Conservation (phyloP, 1,140 invertebrate genomes). For the Neodiprion fabricii region DNA sequence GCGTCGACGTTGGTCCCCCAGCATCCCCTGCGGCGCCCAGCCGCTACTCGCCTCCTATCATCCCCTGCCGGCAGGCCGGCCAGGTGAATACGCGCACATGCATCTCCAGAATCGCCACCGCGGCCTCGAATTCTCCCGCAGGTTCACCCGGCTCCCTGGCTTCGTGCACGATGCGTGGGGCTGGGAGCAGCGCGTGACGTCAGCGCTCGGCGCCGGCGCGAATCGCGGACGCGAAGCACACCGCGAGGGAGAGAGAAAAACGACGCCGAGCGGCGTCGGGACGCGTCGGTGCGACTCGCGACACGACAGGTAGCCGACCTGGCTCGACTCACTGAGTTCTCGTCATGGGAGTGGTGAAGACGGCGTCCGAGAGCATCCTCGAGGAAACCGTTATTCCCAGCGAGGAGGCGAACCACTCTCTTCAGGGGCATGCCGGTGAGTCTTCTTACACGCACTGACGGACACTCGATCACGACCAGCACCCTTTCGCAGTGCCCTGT, state of each 20-base stretch:
- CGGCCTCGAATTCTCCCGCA: neutral
- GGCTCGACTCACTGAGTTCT: conserved; percentile 14
- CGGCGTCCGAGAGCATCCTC: conserved; percentile 48
- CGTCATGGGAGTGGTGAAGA: conserved; percentile 60
- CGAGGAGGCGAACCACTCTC: conserved; percentile 57
- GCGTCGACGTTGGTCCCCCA: conserved; percentile 61
- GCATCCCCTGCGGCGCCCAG: conserved; percentile 32
- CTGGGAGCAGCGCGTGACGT: conserved; percentile 18
- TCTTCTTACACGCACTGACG: conserved; percentile 12
- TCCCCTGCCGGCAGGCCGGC: too few relatives aligned
- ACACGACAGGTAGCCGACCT: conserved; percentile 17
- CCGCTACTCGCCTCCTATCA: conserved; percentile 38
- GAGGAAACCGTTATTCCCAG: conserved; percentile 52
- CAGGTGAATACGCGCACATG: too few relatives aligned
- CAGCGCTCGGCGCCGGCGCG: conserved; percentile 42
- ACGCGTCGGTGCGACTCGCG: conserved; percentile 34
- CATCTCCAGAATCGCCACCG: conserved; percentile 18
- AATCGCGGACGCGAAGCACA: conserved; percentile 43
- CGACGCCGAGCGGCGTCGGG: conserved; percentile 30
- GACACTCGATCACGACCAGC: too few relatives aligned
- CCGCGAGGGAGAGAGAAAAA: conserved; percentile 30
- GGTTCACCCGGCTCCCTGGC: neutral
- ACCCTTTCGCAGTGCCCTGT: too few relatives aligned
- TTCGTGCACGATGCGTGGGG: neutral
- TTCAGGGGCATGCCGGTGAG: conserved; percentile 51